Base-by-base conservation (phyloP, 1,140 invertebrate genomes). In the Magallana angulata region DNA sequence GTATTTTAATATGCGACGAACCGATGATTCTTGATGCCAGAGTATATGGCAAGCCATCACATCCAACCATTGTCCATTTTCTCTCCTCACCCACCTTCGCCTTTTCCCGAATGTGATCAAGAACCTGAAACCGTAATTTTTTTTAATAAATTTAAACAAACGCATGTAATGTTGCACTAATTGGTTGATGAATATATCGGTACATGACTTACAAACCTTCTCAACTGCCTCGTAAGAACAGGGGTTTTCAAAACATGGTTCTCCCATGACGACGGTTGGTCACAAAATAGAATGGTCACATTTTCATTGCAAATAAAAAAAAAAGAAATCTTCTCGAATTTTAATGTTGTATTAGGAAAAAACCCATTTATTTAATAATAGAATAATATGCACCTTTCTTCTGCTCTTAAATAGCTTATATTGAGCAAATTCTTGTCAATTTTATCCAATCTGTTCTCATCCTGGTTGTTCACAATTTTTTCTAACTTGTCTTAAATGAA, bases 41-140 rank as follows among this genome's bases (percentile, higher is more conserved):
- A 2, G 36, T 60, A n/a, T 87, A 87, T 24, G 82, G 82, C 1
- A 84, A 9, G 14, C 82, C 86, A 64, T 87, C 86, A 87, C 86
- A 87, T 1, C 86, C 82, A 30, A 84, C 5, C 3, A 83, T 64
- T 2, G 86, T 84, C 86, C 86, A 84, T 1, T 68, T 4, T 58
- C 62, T 57, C 4, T 5, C 16, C 24, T 5, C n/a, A 30, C 64
- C 64, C 1, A 24, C 64, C 1, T 84, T 16, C 8, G 24, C 48
- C 16, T 5, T 12, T 12, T 76, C 57, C 18, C 71, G 24, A 24
- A 86, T 16, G 64, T 62, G 85, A 56, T 62, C 24, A 2, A 82
- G 59, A 1, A 82, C 85, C 71, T 62, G 9, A 6, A 14, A 36
- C 18, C 18, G 0, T 36, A 36, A n/a, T n/a, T n/a, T n/a, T 36